Evolutionary conservation across 2,888 invertebrate genomes (phyloP), one percentile per base, ranked within the genome.

Genomic region (Osedax frankpressi): DNA sequence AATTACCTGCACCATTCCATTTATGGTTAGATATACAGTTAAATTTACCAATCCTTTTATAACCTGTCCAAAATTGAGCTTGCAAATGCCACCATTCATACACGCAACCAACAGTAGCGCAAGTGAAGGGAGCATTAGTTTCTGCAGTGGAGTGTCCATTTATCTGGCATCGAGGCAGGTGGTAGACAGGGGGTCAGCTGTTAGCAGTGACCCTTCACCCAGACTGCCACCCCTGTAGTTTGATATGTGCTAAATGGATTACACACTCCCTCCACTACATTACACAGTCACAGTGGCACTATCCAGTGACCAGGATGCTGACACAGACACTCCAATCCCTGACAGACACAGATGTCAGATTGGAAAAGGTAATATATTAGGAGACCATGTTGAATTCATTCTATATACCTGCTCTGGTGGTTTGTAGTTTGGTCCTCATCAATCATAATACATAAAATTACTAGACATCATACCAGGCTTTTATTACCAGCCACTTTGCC

Each of bases 141-240:
- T 65, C 65, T 65, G 24, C 65, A 65, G 24, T 65, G 65, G 65
- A 65, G 65, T 65, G 65, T 65, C 65, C 65, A 65, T 65, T 65
- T 65, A 65, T 65, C 65, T 24, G n/a, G 65, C 65, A 65, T 2
- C 2, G 14, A 65, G 65, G 65, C 65, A 65, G 24, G 65, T 65
- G 65, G 65, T 24, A 65, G 65, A 65, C 65, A 25, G 65, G 65
- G 65, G 65, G n/a, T 65, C 65, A 65, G 24, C 65, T 65, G 65
- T 65, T 65, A 65, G 65, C 65, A 65, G 24, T 65, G 65, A 65
- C 65, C 65, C 65, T 65, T 65, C 65, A 65, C 65, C 65, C 65
- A n/a, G 14, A 19, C 65, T 65, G 65, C 24, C n/a, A 65, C 65
- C 63, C 65, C 65, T 65, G 65, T 65, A 65, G 65, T 65, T 19